Base-by-base conservation (phyloP, 2,113 vertebrate genomes). In the Nycticorax nycticorax region DNA sequence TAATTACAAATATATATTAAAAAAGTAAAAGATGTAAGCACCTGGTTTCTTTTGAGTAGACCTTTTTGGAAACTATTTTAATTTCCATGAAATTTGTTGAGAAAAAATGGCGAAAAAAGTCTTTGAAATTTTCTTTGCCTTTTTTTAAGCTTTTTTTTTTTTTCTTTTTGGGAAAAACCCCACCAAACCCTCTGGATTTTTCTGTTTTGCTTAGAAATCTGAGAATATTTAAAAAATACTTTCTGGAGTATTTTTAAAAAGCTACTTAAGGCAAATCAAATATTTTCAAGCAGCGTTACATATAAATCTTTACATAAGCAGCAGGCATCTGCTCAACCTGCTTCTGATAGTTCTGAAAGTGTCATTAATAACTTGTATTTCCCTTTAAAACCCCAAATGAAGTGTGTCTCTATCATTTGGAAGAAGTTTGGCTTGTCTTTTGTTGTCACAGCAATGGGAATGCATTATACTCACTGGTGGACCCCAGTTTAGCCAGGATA, bases 1-100 rank as follows among this genome's bases (percentile, higher is more conserved):
- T 92, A 87, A 96, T 95, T 93, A 73, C 57, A 90, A 92, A 90
- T 62, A 64, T 32, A 52, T 69, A 69, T 74, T 45, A 47, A 78
- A 47, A 57, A 35, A 12, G n/a, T 41, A 71, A 50, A 76, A 48
- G 2, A 68, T 23, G 12, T 47, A 62, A 72, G 37, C 62, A 93
- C 67, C 60, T 88, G 45, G 19, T 69, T 94, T 69, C 62, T 62
- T 57, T 45, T 50, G 21, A 76, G 35, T 69, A 91, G 32, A 73
- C 4, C 4, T 85, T 74, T 76, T 30, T 12, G 6, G 27, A 90
- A 92, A 66, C 64, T 22, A 88, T 72, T 94, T 91, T 83, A 72
- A 89, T 85, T 88, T 93, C 71, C 74, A 43, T 95, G 32, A 87
- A 85, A 88, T 92, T 64, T 84, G 4, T 87, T 92, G 47, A 60